Base-by-base conservation (phyloP, 2,797 vertebrate genomes). In the Notolabrus celidotus region DNA sequence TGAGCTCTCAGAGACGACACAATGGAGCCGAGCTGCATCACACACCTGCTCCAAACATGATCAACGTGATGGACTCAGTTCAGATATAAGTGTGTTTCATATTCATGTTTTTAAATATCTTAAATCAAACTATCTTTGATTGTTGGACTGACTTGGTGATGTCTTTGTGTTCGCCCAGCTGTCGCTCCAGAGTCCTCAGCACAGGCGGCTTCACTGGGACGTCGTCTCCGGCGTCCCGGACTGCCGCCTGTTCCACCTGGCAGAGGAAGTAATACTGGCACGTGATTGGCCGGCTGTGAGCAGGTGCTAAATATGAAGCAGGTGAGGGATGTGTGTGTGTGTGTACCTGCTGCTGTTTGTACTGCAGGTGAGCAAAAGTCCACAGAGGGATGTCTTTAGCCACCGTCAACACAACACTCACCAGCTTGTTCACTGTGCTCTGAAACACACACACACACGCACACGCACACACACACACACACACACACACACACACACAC, bases 91-190 rank as follows among this genome's bases (percentile, higher is more conserved):
- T 4, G 10, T 12, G 2, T 4, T 11, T 12, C 12, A 36, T 4
- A 36, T 12, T 36, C 36, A 11, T 36, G 1, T 43, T 2, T 9
- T 10, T 42, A 9, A 42, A 2, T 5, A 39, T 36, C 15, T 39
- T 16, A 1, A 15, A 39, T n/a, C n/a, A 39, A 15, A 45, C 9
- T 10, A 16, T 1, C 4, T 12, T 20, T 10, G n/a, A 27, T n/a
- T 4, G 41, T 10, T 0, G 33, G 11, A 74, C 88, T 70, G 89
- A 88, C 93, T 94, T 96, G 86, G 68, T 90, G 71, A 96, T 38
- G 78, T 96, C 95, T 82, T 95, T 96, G 81, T 96, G 95, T 60
- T 96, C 95, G 0, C 87, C 82, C 76, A 96, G 88, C 77, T 95
- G 94, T 67, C 89, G 88, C 75, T 95, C 94, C 81, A 96, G 86